A percentile compares a stretch with the other conserved stretches of the same genome.
phyloP scores from a whole-genome alignment of 2,797 vertebrate genomes.

The Semaprochilodus insignis region DNA sequence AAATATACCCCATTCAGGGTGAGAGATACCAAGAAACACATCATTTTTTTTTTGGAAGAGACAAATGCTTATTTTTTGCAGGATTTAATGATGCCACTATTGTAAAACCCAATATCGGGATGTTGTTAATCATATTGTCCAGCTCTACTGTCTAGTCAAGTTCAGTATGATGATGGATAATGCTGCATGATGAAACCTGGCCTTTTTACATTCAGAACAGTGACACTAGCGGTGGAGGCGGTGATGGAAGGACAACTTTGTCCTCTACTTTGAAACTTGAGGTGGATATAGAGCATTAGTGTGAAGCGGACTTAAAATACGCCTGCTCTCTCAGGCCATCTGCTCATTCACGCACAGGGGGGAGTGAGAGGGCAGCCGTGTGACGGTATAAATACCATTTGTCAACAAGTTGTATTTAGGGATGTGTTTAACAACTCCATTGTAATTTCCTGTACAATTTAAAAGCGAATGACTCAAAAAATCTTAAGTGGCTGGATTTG shows the following conservation, averaged over 20 bases:
- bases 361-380: slow-evolving; percentile 55
- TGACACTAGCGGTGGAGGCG: background rate
- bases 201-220: background rate
- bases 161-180: slow-evolving; percentile 25
- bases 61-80: no score
- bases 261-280: slow-evolving; percentile 69
- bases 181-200: background rate
- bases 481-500: background rate
- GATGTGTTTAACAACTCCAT: slow-evolving; percentile 39
- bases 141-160: no score
- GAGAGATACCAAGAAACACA: no score
- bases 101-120: no score
- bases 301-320: slow-evolving; percentile 41
- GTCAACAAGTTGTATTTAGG: slow-evolving; percentile 79
- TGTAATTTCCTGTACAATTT: slow-evolving; percentile 21
- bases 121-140: no score
- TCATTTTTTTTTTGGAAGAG: no score
- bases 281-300: slow-evolving; percentile 52
- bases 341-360: slow-evolving; percentile 69
- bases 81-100: no score
- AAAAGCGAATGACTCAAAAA: slow-evolving; percentile 17
- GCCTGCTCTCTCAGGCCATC: slow-evolving; percentile 64
- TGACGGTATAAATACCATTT: slow-evolving; percentile 78
- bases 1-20: no score
- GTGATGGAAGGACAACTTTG: slow-evolving; percentile 64